Evolutionary conservation across 2,797 vertebrate species (phyloP).

Genomic region (Sylvia borin): DNA sequence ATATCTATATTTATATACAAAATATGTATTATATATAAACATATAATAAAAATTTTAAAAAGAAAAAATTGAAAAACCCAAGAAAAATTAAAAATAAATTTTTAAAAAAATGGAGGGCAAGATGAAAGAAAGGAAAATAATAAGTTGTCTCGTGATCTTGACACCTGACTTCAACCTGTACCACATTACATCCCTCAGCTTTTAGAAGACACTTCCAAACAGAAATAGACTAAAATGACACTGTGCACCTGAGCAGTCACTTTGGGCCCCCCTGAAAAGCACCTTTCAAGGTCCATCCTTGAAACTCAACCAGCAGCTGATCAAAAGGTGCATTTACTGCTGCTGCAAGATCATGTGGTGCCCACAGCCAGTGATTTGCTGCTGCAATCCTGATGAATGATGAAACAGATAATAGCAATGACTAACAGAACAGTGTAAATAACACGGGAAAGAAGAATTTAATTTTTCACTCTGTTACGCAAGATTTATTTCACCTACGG

Average conservation of each 20-base stretch:
- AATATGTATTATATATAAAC: too few relatives aligned
- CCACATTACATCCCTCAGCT: neutral
- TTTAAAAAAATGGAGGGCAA: neutral
- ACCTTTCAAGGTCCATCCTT: neutral
- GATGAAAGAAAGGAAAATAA: neutral
- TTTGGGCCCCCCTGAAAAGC: neutral
- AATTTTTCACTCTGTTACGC: neutral
- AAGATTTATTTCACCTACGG: neutral
- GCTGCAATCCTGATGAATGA: neutral
- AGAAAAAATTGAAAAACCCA: fast-evolving
- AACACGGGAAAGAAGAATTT: neutral
- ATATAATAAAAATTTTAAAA: too few relatives aligned
- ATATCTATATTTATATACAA: too few relatives aligned
- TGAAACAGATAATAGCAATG: neutral
- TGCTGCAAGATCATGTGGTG: neutral
- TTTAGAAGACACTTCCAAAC: neutral
- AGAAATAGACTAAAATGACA: neutral
- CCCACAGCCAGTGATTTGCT: neutral
- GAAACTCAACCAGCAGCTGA: neutral
- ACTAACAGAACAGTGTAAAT: neutral
- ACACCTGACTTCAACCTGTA: neutral
- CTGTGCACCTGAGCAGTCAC: neutral
- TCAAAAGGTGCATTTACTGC: neutral
- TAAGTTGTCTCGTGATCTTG: neutral
- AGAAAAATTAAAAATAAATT: neutral